Base-by-base conservation (phyloP, 2,113 vertebrate species). In the Chloropsis hardwickii region DNA sequence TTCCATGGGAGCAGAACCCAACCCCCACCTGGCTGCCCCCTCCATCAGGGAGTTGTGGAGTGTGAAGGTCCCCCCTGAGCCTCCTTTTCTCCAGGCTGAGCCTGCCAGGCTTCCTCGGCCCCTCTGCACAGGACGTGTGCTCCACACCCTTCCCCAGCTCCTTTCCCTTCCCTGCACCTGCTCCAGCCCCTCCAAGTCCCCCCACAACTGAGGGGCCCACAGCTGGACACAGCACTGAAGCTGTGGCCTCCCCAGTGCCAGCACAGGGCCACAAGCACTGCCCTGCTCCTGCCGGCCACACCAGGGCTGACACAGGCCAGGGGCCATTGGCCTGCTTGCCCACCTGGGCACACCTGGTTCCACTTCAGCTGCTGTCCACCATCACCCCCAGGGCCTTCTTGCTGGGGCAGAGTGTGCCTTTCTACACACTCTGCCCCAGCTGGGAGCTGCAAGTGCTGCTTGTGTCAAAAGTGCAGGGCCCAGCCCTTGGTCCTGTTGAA, bases 141-240 rank as follows among this genome's bases (percentile, higher is more conserved):
- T 60, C n/a, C 56, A 60, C 2, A 5, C 9, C 21, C 28, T 76
- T 39, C 7, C 35, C 45, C 29, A 77, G 8, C 17, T 21, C 22
- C 5, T 4, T 1, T 48, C 17, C 18, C 40, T 16, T 2, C 45
- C 17, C 57, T 50, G 28, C 2, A 33, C 7, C 1, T 0, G 1
- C 56, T 31, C 35, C 28, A 50, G 35, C 35, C 28, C 28, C 45
- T 27, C 45, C 9, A 3, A 15, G 22, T 50, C 28, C 17, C 7
- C 8, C 35, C 5, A 3, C 5, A 40, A 24, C 0, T 4, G 27
- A 57, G 27, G 12, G 28, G 5, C 28, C 22, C n/a, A 45, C 27
- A 39, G 0, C 16, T 25, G 50, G 11, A 31, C 33, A 19, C 20
- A 29, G 78, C n/a, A 11, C 35, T n/a, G 6, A 8, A 33, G n/a